Conservation (phyloP, 2,797 vertebrate species). For the Bovichtus diacanthus region DNA sequence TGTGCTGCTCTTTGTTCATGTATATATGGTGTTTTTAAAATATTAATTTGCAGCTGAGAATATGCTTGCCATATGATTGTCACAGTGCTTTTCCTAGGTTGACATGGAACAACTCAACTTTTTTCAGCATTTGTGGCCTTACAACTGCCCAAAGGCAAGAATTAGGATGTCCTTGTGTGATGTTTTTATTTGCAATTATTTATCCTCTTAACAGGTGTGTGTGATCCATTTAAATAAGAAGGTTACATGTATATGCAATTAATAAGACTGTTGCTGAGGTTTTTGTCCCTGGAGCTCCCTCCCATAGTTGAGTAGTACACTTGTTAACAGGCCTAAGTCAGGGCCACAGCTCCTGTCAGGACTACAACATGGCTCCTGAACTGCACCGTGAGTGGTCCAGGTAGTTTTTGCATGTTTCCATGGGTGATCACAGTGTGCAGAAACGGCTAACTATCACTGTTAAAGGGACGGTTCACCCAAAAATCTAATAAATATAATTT, state of each 20-base stretch:
- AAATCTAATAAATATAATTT: no score
- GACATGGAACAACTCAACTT: slow-evolving; percentile 60
- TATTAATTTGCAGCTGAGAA: slow-evolving; percentile 45
- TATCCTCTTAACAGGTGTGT: slow-evolving; percentile 62
- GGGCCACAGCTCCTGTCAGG: slow-evolving; percentile 34
- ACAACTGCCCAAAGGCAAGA: slow-evolving; percentile 69
- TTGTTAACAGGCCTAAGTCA: background rate
- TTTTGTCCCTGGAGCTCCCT: slow-evolving; percentile 26
- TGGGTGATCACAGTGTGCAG: background rate
- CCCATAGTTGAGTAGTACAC: slow-evolving; percentile 17
- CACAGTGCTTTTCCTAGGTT: slow-evolving; percentile 72
- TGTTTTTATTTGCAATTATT: slow-evolving; percentile 77
- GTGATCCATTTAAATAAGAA: slow-evolving; percentile 60
- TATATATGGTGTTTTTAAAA: slow-evolving; percentile 46
- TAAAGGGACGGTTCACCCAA: no score
- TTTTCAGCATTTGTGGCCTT: slow-evolving; percentile 76
- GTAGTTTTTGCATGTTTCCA: slow-evolving; percentile 10
- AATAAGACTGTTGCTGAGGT: slow-evolving; percentile 66
- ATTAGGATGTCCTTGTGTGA: slow-evolving; percentile 63
- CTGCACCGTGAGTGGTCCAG: background rate
- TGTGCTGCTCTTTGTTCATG: slow-evolving; percentile 61
- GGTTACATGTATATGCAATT: slow-evolving; percentile 79
- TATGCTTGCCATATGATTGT: slow-evolving; percentile 44
- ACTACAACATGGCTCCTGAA: slow-evolving; percentile 38
- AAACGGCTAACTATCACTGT: slow-evolving; percentile 3